phyloP scores from a whole-genome alignment of 2,888 invertebrate species.

The Drosophila differens region DNA sequence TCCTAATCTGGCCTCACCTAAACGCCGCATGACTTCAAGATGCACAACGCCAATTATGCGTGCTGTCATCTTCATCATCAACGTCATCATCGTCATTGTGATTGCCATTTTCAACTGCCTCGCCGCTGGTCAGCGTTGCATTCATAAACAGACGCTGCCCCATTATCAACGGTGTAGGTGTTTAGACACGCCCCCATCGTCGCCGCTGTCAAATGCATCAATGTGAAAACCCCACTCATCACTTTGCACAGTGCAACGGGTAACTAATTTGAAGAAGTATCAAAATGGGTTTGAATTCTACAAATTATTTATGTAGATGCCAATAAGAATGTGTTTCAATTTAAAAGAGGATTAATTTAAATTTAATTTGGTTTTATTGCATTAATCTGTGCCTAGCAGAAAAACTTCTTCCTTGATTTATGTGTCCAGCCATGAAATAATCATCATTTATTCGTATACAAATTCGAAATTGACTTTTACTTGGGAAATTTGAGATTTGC shows the following conservation, averaged over 20 bases:
- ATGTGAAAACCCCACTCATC: slow-evolving; percentile 3
- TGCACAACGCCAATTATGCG: slow-evolving; percentile 73
- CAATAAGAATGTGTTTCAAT: neutral
- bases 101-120: slow-evolving; percentile 1
- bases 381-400: neutral
- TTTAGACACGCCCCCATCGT: slow-evolving; percentile 61
- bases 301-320: neutral
- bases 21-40: slow-evolving; percentile 52
- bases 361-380: neutral
- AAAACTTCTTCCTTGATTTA: neutral
- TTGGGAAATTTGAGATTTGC: neutral
- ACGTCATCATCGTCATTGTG: slow-evolving; percentile 16
- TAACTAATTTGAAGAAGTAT: neutral
- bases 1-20: slow-evolving; percentile 1
- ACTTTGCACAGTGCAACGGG: slow-evolving; percentile 30
- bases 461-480: neutral
- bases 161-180: slow-evolving; percentile 50
- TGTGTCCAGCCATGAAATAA: neutral
- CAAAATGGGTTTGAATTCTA: neutral
- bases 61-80: slow-evolving; percentile 38
- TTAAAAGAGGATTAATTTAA: neutral
- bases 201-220: slow-evolving; percentile 64
- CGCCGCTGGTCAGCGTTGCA: slow-evolving; percentile 46
- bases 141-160: slow-evolving; percentile 70
- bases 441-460: neutral